phyloP scores from a whole-genome alignment of 2,888 invertebrate species.

The Parnassius glacialis region DNA sequence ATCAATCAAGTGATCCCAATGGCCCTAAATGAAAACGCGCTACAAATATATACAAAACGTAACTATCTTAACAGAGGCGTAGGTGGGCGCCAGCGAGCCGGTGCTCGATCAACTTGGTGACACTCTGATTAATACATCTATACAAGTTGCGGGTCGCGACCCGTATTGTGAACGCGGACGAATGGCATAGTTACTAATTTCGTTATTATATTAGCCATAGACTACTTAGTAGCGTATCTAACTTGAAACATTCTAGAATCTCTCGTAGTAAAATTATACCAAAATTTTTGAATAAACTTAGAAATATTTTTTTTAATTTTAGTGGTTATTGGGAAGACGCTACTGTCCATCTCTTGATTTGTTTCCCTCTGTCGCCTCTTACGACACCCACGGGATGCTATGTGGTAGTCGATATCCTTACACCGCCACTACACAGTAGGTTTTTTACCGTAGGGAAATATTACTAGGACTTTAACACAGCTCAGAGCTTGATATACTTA shows the following conservation, averaged over 20 bases:
- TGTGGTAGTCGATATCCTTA: too few relatives aligned
- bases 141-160: constrained; percentile 26
- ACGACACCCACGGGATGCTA: too few relatives aligned
- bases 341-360: too few relatives aligned
- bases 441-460: too few relatives aligned
- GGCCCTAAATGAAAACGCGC: constrained; percentile 10
- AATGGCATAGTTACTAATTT: constrained; percentile 24
- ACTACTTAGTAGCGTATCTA: constrained; percentile 10
- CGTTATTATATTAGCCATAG: constrained; percentile 20
- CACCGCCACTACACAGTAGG: too few relatives aligned
- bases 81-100: constrained; percentile 33
- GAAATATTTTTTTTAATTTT: too few relatives aligned
- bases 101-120: constrained; percentile 34
- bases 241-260: constrained; percentile 8
- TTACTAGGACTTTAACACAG: too few relatives aligned
- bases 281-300: too few relatives aligned
- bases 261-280: constrained; percentile 4
- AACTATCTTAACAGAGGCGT: constrained; percentile 21
- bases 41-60: neutral
- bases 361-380: too few relatives aligned
- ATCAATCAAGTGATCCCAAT: constrained; percentile 19
- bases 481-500: too few relatives aligned
- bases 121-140: constrained; percentile 34
- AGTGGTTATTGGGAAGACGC: too few relatives aligned
- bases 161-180: constrained; percentile 20